A percentile compares a stretch with the other conserved stretches of the same genome.
phyloP scores from a whole-genome alignment of 2,113 vertebrate species.

The Muntiacus muntjak region DNA sequence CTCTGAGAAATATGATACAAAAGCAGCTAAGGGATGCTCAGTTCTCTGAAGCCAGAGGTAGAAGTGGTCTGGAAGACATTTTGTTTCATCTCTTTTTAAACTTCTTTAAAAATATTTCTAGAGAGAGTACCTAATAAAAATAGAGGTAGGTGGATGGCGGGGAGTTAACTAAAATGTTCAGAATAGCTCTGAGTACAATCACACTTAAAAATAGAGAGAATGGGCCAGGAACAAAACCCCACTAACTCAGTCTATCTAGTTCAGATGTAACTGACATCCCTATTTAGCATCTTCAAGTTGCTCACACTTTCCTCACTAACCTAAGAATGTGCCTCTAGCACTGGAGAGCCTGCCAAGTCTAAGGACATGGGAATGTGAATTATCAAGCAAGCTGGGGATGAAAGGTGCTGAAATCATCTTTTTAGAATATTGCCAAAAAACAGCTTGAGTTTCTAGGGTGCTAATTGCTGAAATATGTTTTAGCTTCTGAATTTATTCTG shows the following conservation, averaged over 20 bases:
- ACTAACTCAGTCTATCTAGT: slow-evolving; percentile 62
- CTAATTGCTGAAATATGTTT: slow-evolving; percentile 71
- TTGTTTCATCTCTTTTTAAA: slow-evolving; percentile 70
- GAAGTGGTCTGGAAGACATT: slow-evolving; percentile 63
- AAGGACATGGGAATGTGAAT: slow-evolving; percentile 62
- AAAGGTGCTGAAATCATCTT: slow-evolving; percentile 69
- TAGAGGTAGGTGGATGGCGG: slow-evolving; percentile 63
- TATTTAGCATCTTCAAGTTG: slow-evolving; percentile 58
- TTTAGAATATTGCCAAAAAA: slow-evolving; percentile 71
- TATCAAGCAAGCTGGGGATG: slow-evolving; percentile 57
- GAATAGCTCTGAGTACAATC: slow-evolving; percentile 72
- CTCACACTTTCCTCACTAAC: slow-evolving; percentile 49
- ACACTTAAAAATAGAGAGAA: slow-evolving; percentile 72
- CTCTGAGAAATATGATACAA: slow-evolving; percentile 42
- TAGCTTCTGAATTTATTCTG: slow-evolving; percentile 52
- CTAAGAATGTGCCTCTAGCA: slow-evolving; percentile 45
- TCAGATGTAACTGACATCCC: slow-evolving; percentile 60
- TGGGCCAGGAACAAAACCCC: slow-evolving; percentile 44
- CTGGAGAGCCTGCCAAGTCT: slow-evolving; percentile 56
- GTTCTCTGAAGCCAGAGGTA: slow-evolving; percentile 49
- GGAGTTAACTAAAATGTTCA: slow-evolving; percentile 70
- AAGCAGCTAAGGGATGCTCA: slow-evolving; percentile 1
- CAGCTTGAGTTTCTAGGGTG: slow-evolving; percentile 71
- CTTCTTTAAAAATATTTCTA: slow-evolving; percentile 69
- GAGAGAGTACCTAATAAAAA: slow-evolving; percentile 69